These are phyloP conservation scores for Paedocypris sp. DNA, from an alignment of 2,113 vertebrate genomes.

Conservation along the genomic window DNA sequence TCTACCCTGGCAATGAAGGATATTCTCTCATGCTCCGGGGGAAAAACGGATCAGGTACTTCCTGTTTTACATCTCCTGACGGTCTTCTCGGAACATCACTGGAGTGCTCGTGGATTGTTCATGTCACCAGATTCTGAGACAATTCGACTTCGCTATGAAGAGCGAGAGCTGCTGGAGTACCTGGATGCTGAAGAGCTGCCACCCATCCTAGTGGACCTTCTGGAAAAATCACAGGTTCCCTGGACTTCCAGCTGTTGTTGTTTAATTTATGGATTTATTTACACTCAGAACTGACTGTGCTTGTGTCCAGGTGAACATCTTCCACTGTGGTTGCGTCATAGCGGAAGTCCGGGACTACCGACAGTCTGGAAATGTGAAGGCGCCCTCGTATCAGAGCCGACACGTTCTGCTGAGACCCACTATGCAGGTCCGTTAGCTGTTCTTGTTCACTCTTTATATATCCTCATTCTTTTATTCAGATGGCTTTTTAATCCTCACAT, in stretches of 20 bases:
- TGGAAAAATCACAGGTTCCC: conserved; percentile 95
- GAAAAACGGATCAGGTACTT: conserved; percentile 93
- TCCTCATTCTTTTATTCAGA: not conserved
- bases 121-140: conserved; percentile 83
- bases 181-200: conserved; percentile 94
- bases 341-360: conserved; percentile 94
- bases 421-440: conserved; percentile 74
- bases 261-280: not conserved
- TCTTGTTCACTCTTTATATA: not conserved
- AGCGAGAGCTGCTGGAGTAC: conserved; percentile 91
- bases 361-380: conserved; percentile 86
- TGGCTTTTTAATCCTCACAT: conserved; percentile 19
- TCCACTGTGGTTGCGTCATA: conserved; percentile 96
- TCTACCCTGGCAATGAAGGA: conserved; percentile 96
- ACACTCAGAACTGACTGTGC: not conserved
- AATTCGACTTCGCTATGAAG: conserved; percentile 93
- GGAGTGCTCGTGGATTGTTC: not conserved
- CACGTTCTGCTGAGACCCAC: conserved; percentile 90
- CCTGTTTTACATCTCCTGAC: not conserved
- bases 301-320: conserved; percentile 85
- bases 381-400: conserved; percentile 84
- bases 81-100: not conserved
- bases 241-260: not conserved
- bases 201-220: conserved; percentile 92
- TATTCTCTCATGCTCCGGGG: conserved; percentile 98